phyloP scores from a whole-genome alignment of 2,888 invertebrate species.

The Diplazon laetatorius region DNA sequence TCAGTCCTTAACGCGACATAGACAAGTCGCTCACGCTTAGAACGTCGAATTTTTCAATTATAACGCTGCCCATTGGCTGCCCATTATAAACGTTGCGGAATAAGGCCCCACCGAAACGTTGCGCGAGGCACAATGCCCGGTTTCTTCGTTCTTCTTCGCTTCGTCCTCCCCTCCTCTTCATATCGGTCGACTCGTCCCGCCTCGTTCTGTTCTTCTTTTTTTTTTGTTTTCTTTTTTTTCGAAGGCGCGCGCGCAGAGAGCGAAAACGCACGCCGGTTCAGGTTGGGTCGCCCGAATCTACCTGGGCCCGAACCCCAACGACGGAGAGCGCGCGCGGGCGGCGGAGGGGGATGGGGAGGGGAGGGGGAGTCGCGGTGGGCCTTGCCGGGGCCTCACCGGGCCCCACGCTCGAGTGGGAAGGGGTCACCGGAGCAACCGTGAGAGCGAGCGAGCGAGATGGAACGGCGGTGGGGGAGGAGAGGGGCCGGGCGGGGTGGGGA shows the following conservation, averaged over 20 bases:
- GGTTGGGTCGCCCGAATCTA: constrained; percentile 66
- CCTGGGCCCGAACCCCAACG: constrained; percentile 63
- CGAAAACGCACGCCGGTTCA: constrained; percentile 58
- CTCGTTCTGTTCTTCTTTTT: background rate
- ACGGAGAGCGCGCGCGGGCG: constrained; percentile 1
- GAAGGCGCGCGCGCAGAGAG: background rate
- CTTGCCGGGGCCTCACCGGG: constrained; percentile 31
- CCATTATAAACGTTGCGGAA: constrained; percentile 20
- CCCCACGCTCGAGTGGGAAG: constrained; percentile 26
- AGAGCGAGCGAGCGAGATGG: constrained; percentile 36
- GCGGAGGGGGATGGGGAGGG: constrained; percentile 29
- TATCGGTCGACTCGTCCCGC: constrained; percentile 17
- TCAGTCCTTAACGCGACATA: background rate
- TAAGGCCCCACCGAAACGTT: constrained; percentile 19
- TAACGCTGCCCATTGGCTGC: background rate
- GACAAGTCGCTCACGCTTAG: background rate
- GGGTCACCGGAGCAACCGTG: constrained; percentile 42
- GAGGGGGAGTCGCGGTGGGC: constrained; percentile 26
- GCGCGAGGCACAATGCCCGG: constrained; percentile 46
- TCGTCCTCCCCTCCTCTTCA: background rate
- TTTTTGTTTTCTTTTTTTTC: constrained; percentile 16
- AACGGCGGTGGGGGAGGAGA: constrained; percentile 49
- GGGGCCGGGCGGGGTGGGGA: constrained; percentile 63
- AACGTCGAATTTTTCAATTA: constrained; percentile 5
- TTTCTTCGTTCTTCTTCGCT: constrained; percentile 11